phyloP scores from a whole-genome alignment of 2,797 vertebrate genomes.

The Pachyuromys duprasi region DNA sequence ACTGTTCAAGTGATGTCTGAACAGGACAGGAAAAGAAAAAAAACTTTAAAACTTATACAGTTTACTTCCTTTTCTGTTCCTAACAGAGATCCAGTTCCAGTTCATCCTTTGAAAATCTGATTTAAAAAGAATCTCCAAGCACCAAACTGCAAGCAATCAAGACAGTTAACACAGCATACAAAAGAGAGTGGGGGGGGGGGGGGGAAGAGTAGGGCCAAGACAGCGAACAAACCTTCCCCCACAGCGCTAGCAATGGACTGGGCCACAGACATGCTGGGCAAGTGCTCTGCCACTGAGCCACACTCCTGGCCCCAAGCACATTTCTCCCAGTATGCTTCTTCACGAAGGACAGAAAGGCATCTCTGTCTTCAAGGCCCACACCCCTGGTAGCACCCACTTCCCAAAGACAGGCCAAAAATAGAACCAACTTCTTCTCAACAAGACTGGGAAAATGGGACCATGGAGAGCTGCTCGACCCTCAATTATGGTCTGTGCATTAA shows the following conservation, averaged over 20 bases:
- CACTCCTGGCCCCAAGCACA: background rate
- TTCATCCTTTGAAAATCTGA: background rate
- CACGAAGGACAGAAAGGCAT: slow-evolving; percentile 37
- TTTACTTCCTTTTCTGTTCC: background rate
- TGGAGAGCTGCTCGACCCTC: slow-evolving; percentile 77
- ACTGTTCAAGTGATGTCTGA: slow-evolving; percentile 9
- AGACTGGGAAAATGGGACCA: slow-evolving; percentile 64
- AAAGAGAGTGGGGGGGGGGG: background rate
- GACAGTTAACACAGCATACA: background rate
- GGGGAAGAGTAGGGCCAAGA: background rate
- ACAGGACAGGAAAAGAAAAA: background rate
- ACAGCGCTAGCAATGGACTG: background rate
- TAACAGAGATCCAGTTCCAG: background rate
- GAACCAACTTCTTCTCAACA: slow-evolving; percentile 78
- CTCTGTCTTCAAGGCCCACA: background rate
- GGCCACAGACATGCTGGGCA: background rate
- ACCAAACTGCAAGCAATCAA: background rate
- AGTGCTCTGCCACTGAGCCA: background rate
- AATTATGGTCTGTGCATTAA: slow-evolving; percentile 84
- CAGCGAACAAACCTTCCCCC: background rate
- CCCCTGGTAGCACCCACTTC: slow-evolving; percentile 46
- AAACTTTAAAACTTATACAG: background rate
- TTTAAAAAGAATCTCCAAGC: slow-evolving; percentile 14
- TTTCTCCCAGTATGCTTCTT: background rate
- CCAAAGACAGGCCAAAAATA: slow-evolving; percentile 80